These are phyloP conservation scores for Megaustenia siamemsis DNA, from an alignment of 2,888 invertebrate genomes.

Conservation along the genomic window DNA sequence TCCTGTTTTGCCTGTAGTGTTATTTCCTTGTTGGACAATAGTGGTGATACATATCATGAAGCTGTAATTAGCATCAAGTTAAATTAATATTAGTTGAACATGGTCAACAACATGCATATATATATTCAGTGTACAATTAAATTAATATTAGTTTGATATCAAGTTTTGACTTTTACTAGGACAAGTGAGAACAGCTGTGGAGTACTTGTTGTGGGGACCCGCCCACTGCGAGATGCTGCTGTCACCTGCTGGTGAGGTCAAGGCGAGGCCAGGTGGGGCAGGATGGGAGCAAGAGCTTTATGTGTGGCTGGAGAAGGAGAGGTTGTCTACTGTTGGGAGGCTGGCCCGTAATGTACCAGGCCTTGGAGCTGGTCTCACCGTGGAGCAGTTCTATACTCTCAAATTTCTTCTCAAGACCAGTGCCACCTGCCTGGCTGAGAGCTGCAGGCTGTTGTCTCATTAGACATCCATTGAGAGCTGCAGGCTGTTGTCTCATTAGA, in stretches of 20 bases:
- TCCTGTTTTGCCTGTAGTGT: too few species aligned
- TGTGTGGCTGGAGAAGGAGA: conserved; percentile 73
- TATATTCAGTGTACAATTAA: too few species aligned
- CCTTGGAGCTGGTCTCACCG: conserved; percentile 59
- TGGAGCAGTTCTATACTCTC: conserved; percentile 73
- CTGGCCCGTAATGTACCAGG: conserved; percentile 66
- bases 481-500: too few species aligned
- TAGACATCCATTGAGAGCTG: too few species aligned
- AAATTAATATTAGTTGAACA: too few species aligned
- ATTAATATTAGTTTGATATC: too few species aligned
- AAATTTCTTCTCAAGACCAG: conserved; percentile 75
- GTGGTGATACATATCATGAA: too few species aligned
- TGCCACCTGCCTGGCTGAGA: conserved; percentile 70
- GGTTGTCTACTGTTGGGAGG: conserved; percentile 65
- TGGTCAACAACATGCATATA: too few species aligned
- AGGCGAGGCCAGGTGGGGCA: conserved; percentile 50
- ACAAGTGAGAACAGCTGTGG: conserved; percentile 70
- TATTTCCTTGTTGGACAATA: too few species aligned
- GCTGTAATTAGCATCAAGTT: too few species aligned
- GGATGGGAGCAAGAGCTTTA: conserved; percentile 69
- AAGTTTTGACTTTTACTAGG: conserved; percentile 53
- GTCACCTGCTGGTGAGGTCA: conserved; percentile 2
- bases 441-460: conserved; percentile 61
- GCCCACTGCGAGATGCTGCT: conserved; percentile 51
- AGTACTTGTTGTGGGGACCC: conserved; percentile 75